Evolutionary conservation across 2,888 invertebrate species (phyloP), one percentile per base, ranked within the genome.

Genomic region (Ashinkailepas kermadecensis): DNA sequence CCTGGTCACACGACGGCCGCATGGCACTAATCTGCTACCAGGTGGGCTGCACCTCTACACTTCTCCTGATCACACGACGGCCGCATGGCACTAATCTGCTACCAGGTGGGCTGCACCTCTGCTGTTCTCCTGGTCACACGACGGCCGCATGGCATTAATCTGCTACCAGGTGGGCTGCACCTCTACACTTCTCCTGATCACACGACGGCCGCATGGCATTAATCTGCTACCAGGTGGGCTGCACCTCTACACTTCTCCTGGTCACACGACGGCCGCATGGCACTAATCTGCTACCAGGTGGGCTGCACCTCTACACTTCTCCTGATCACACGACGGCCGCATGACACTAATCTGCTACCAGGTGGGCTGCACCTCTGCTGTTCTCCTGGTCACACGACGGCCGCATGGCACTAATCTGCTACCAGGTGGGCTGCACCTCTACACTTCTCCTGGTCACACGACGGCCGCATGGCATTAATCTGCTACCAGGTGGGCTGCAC

Each of bases 61-160:
- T 97, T 99, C 89, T 95, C 96, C 25, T 99, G 99, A 99, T 97
- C 96, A 0, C 98, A 99, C 87, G 98, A 98, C 89, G 99, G 99
- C 23, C 91, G 96, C 81, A 97, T 98, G 95, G 99, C 99, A 2
- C 91, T 99, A 82, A 99, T 99, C 86, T 98, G 97, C 87, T 99
- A 99, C 88, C 94, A 95, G 91, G 93, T 93, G 39, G 39, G n/a
- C n/a, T n/a, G n/a, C n/a, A n/a, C n/a, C n/a, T n/a, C n/a, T n/a
- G n/a, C n/a, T n/a, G n/a, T 97, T 99, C 89, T 95, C 96, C 25
- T 99, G 99, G 99, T 97, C 96, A 0, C 98, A 99, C 87, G 98
- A 98, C 89, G 99, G 99, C 23, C 91, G 96, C 81, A 97, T 98
- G 95, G 99, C 99, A 2, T 91, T 99, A 82, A 99, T 99, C 86